Evolutionary conservation across 2,888 invertebrate species (phyloP).

Genomic region (Dilophus febrilis): DNA sequence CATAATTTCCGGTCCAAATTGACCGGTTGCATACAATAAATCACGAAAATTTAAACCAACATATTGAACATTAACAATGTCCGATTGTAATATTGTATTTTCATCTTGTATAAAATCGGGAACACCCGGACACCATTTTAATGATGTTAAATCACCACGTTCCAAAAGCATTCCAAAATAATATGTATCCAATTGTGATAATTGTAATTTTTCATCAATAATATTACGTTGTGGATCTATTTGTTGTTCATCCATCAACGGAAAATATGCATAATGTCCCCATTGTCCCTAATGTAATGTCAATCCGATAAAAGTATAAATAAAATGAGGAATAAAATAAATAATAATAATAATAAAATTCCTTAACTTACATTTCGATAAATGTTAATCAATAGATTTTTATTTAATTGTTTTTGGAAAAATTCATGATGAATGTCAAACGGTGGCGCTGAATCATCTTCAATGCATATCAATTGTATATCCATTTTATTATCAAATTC

Average conservation of each 20-base stretch:
- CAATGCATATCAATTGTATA: constrained; percentile 38
- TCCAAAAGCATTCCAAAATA: constrained; percentile 54
- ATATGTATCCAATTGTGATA: too few species aligned
- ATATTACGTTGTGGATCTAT: constrained; percentile 38
- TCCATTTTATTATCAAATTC: constrained; percentile 50
- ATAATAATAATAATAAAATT: background rate
- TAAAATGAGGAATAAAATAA: too few species aligned
- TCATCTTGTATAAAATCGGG: too few species aligned
- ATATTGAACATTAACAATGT: constrained; percentile 44
- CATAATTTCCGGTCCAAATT: constrained; percentile 67
- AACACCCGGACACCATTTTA: constrained; percentile 66
- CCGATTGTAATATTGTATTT: constrained; percentile 43
- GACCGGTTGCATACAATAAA: constrained; percentile 84
- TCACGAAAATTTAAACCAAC: constrained; percentile 85
- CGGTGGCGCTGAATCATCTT: constrained; percentile 37
- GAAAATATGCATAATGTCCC: constrained; percentile 42
- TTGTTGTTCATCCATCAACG: constrained; percentile 34
- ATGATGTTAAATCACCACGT: constrained; percentile 70
- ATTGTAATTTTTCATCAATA: constrained; percentile 58
- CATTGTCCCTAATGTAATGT: constrained; percentile 35
- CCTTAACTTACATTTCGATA: constrained; percentile 28
- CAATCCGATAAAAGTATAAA: too few species aligned
- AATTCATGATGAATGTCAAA: constrained; percentile 42
- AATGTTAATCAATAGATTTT: constrained; percentile 60
- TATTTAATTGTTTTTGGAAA: constrained; percentile 42